These are phyloP conservation scores for Arctocebus calabarensis DNA, from an alignment of 2,797 vertebrate species.

Conservation along the genomic window DNA sequence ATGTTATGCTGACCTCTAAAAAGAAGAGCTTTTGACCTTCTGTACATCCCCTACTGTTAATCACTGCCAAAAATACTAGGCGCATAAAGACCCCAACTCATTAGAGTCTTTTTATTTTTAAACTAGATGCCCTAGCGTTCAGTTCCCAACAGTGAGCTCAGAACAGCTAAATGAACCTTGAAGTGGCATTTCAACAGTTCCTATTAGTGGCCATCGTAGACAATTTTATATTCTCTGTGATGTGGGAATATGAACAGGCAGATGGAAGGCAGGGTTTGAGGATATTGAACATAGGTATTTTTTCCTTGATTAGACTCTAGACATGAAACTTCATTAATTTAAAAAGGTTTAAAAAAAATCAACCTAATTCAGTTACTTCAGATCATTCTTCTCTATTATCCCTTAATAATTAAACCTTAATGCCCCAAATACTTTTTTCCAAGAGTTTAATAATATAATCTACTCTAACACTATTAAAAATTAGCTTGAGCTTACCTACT, in stretches of 20 bases:
- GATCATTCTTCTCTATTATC: slow-evolving; percentile 13
- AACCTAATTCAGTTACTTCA: slow-evolving; percentile 71
- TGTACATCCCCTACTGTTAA: slow-evolving; percentile 88
- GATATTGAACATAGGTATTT: slow-evolving; percentile 77
- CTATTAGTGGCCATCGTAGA: slow-evolving; percentile 80
- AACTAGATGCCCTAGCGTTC: slow-evolving; percentile 85
- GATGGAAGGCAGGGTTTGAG: slow-evolving; percentile 79
- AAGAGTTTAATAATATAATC: slow-evolving; percentile 40
- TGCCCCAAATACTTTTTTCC: slow-evolving; percentile 6
- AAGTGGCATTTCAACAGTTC: slow-evolving; percentile 86
- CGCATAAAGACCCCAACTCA: slow-evolving; percentile 89
- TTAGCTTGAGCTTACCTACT: background rate
- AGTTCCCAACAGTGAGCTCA: slow-evolving; percentile 88
- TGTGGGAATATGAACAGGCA: slow-evolving; percentile 79
- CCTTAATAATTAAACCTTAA: slow-evolving; percentile 59
- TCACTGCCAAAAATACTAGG: slow-evolving; percentile 86
- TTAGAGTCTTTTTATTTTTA: slow-evolving; percentile 90
- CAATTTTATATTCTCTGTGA: slow-evolving; percentile 81
- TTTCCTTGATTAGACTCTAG: slow-evolving; percentile 80
- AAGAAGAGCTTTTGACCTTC: slow-evolving; percentile 89
- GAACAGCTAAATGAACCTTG: slow-evolving; percentile 88
- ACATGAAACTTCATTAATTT: slow-evolving; percentile 81
- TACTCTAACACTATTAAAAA: slow-evolving; percentile 19
- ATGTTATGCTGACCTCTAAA: slow-evolving; percentile 88
- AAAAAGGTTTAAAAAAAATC: slow-evolving; percentile 51